Evolutionary conservation across 2,797 vertebrate species (phyloP).

Genomic region (Picus viridis): DNA sequence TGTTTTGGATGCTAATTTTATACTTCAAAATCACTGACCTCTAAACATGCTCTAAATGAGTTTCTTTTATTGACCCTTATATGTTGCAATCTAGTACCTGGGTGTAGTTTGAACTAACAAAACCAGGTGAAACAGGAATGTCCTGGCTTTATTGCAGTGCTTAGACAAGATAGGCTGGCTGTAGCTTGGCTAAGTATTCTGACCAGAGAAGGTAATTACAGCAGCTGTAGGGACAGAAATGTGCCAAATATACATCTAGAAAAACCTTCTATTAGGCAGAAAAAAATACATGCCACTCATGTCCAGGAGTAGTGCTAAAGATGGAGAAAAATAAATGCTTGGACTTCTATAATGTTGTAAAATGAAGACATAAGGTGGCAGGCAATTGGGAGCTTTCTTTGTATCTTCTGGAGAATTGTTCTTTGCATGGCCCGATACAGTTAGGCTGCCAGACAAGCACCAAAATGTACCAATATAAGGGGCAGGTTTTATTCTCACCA

Average conservation of each 20-base stretch:
- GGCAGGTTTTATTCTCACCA: conserved; percentile 47
- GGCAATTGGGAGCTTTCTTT: not conserved
- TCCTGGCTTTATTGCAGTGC: not conserved
- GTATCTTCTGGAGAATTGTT: not conserved
- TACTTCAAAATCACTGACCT: conserved; percentile 1
- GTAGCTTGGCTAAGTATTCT: not conserved
- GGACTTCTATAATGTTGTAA: not conserved
- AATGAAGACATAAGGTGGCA: not conserved
- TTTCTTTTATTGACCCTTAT: fast-evolving
- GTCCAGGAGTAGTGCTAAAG: not conserved
- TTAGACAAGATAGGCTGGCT: not conserved
- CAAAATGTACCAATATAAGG: conserved; percentile 15
- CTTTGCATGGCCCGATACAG: not conserved
- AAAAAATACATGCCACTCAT: not conserved
- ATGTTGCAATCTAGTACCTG: not conserved
- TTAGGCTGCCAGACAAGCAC: conserved; percentile 22
- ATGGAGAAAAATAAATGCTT: not conserved
- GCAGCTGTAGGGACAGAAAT: not conserved
- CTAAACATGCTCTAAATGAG: not conserved
- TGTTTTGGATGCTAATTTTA: not conserved
- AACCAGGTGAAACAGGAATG: not conserved
- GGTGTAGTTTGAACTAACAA: not conserved
- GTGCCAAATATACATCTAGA: not conserved
- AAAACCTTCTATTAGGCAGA: not conserved
- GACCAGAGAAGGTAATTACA: not conserved